Conservation (phyloP, 2,113 vertebrate genomes). For the Danionella cerebrum region DNA sequence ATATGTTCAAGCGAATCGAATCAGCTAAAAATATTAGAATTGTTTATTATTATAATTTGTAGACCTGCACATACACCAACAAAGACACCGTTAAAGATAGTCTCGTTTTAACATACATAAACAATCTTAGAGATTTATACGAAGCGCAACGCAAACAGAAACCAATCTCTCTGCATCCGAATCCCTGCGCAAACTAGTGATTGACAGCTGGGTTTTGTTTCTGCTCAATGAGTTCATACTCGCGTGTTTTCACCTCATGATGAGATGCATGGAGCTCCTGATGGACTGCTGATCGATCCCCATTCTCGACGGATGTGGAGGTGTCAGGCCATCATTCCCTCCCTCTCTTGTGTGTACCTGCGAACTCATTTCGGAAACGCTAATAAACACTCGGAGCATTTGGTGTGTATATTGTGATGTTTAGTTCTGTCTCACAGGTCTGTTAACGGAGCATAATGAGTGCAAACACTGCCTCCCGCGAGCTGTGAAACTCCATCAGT, state of each 20-base stretch:
- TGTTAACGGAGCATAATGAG: slow-evolving; percentile 8
- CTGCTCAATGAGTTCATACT: slow-evolving; percentile 43
- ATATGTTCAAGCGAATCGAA: no score
- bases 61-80: no score
- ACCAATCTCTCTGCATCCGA: slow-evolving; percentile 25
- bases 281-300: slow-evolving; percentile 62
- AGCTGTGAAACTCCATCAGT: neutral
- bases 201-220: slow-evolving; percentile 30
- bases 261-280: slow-evolving; percentile 63
- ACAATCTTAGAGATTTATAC: no score
- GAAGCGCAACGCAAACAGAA: no score
- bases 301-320: slow-evolving; percentile 32
- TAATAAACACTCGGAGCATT: slow-evolving; percentile 12
- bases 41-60: no score
- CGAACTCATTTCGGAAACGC: slow-evolving; percentile 16
- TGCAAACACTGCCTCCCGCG: neutral
- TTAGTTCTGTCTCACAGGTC: slow-evolving; percentile 37
- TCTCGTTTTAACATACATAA: no score
- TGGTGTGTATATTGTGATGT: slow-evolving; percentile 36
- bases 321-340: slow-evolving; percentile 50
- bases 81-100: no score
- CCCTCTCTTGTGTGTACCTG: slow-evolving; percentile 23
- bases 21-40: no score
- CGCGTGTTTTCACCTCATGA: slow-evolving; percentile 63
- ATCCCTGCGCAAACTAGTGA: slow-evolving; percentile 48